Conservation (phyloP, 2,113 vertebrate species). For the Turnix velox region DNA sequence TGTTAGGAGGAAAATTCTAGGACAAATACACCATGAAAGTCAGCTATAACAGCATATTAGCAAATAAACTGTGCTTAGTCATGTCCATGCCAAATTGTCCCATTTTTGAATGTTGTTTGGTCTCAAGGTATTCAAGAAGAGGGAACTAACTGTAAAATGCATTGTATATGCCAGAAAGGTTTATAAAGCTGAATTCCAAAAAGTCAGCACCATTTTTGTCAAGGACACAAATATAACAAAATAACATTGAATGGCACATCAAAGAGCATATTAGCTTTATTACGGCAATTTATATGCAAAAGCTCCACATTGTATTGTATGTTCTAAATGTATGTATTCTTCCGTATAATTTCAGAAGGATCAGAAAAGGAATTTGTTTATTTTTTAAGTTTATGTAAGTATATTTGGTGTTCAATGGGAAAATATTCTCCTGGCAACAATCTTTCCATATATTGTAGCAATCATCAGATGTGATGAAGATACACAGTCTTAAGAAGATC, state of each 20-base stretch:
- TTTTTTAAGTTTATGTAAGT: slow-evolving; percentile 1
- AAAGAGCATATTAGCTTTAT: slow-evolving; percentile 20
- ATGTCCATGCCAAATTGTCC: background rate
- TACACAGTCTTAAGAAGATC: background rate
- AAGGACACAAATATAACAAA: slow-evolving; percentile 30
- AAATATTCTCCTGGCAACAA: background rate
- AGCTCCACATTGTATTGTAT: background rate
- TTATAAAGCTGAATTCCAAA: background rate
- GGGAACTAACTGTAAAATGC: background rate
- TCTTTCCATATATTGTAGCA: background rate
- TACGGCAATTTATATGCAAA: slow-evolving; percentile 40
- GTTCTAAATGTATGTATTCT: background rate
- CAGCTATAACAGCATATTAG: background rate
- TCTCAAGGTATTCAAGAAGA: background rate
- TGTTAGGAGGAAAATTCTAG: background rate
- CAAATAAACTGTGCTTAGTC: background rate
- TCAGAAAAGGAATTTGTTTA: background rate
- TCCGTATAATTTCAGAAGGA: slow-evolving; percentile 9
- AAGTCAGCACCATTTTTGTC: background rate
- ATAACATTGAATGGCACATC: slow-evolving; percentile 4
- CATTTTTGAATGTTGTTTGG: background rate
- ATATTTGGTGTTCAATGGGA: background rate
- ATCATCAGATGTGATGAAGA: background rate
- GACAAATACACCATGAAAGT: background rate
- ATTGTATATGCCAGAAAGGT: background rate